Evolutionary conservation across 2,888 invertebrate species (phyloP), one percentile per base, ranked within the genome.

Genomic region (Callimorpha dominula): DNA sequence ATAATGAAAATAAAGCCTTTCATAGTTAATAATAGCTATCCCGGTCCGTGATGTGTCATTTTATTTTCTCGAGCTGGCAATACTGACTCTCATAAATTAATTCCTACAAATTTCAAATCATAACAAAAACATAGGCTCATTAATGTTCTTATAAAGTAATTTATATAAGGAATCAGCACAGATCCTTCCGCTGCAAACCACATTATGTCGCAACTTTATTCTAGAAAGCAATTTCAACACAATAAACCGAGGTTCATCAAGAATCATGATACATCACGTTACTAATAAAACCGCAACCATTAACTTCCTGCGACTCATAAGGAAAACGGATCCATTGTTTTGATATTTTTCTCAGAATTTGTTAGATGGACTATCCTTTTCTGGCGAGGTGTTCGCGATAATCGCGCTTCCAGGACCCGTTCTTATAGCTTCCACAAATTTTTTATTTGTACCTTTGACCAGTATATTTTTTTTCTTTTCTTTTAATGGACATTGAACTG

Each of bases 251-350:
- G 70, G 43, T 70, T 74, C 68, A 77, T 78, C 75, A 77, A 71
- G 60, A 77, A 43, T 70, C 71, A 73, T 70, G 69, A 74, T 77
- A 80, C 71, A 76, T 49, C 43, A 46, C 66, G 73, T 75, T 74
- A 72, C 72, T 71, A 78, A 76, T 74, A 83, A 81, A 85, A 83
- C 81, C 84, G 57, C 83, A 83, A 84, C 65, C 31, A 40, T 70
- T 57, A 54, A 77, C 74, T 78, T 82, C 85, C 85, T 80, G 65
- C 68, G 68, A 77, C 43, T 62, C 49, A 83, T 68, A 52, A 83
- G 83, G 84, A 80, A 85, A 85, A 86, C 76, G 74, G 66, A 70
- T 74, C 76, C 81, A 81, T 87, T 85, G 79, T 83, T 80, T 77
- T 78, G 77, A 81, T 83, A 77, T 68, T 68, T 74, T 84, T 85